A percentile compares a stretch with the other conserved stretches of the same genome.
Conservation (phyloP, 2,888 invertebrate genomes). For the Leptopterna dolabrata region DNA sequence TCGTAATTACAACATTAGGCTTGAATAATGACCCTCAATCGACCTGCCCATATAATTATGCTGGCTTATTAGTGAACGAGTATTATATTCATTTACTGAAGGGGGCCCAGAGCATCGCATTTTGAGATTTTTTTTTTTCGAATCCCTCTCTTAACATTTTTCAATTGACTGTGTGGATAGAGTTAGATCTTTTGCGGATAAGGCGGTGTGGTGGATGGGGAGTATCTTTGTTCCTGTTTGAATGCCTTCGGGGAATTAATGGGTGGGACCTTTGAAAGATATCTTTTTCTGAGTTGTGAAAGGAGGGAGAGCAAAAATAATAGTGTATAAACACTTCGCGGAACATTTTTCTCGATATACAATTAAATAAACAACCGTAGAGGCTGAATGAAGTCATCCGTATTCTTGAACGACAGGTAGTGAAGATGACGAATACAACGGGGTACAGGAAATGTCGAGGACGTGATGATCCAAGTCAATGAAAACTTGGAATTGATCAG, state of each 20-base stretch:
- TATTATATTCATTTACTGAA: slow-evolving; percentile 16
- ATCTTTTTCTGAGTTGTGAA: background rate
- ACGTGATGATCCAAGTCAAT: too few species aligned
- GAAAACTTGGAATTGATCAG: too few species aligned
- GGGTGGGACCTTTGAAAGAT: background rate
- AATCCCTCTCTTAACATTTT: background rate
- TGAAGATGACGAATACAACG: too few species aligned
- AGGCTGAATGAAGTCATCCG: background rate
- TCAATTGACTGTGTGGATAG: slow-evolving; percentile 6
- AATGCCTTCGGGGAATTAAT: background rate
- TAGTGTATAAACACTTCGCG: background rate
- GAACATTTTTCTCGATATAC: background rate
- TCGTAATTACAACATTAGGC: slow-evolving; percentile 23
- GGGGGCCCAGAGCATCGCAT: background rate
- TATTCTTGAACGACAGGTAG: background rate
- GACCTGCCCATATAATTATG: slow-evolving; percentile 4
- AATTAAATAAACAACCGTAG: background rate
- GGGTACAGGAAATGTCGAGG: too few species aligned
- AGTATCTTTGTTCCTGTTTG: background rate
- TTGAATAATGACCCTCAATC: slow-evolving; percentile 13
- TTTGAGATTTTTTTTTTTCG: background rate
- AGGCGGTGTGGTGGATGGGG: background rate
- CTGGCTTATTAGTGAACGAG: slow-evolving; percentile 14
- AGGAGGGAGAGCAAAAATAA: background rate
- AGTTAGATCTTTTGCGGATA: background rate